Percentiles rank a stretch among this genome's conserved stretches.
Conservation (phyloP, 2,888 invertebrate genomes). For the Odontocerum albicorne region DNA sequence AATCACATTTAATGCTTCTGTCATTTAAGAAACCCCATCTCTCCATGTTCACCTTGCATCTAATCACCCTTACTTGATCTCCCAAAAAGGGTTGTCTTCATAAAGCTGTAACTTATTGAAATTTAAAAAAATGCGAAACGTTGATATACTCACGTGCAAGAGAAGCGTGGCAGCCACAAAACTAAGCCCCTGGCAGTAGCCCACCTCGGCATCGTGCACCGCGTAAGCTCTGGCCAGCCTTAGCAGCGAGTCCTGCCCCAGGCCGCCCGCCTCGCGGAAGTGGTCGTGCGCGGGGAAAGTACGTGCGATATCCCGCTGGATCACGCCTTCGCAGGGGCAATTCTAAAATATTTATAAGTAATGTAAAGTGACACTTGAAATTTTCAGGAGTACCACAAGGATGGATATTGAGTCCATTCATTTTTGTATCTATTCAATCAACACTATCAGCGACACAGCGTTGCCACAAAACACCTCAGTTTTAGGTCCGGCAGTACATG, state of each 20-base stretch:
- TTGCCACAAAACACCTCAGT: too few relatives aligned
- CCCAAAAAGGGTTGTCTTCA: neutral
- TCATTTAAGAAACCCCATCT: too few relatives aligned
- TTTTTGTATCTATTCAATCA: too few relatives aligned
- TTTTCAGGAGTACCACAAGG: too few relatives aligned
- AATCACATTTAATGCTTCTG: too few relatives aligned
- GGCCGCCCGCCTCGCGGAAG: slow-evolving; percentile 93
- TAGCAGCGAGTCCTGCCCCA: slow-evolving; percentile 94
- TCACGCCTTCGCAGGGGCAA: slow-evolving; percentile 92
- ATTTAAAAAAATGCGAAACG: neutral
- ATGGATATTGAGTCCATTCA: too few relatives aligned
- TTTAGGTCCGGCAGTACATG: too few relatives aligned
- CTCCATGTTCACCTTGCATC: too few relatives aligned
- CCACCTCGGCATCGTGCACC: slow-evolving; percentile 95
- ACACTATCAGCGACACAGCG: too few relatives aligned
- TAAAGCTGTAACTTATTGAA: neutral
- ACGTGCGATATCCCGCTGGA: slow-evolving; percentile 93
- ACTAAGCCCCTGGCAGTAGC: slow-evolving; percentile 98
- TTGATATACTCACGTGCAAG: slow-evolving; percentile 76
- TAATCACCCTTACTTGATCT: too few relatives aligned
- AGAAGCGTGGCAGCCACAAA: slow-evolving; percentile 95
- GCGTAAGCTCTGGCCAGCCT: slow-evolving; percentile 97
- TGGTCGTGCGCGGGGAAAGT: slow-evolving; percentile 99
- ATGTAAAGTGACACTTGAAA: too few relatives aligned
- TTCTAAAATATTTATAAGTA: too few relatives aligned